Evolutionary conservation across 2,888 invertebrate genomes (phyloP).

Genomic region (Adelognathus sp.): DNA sequence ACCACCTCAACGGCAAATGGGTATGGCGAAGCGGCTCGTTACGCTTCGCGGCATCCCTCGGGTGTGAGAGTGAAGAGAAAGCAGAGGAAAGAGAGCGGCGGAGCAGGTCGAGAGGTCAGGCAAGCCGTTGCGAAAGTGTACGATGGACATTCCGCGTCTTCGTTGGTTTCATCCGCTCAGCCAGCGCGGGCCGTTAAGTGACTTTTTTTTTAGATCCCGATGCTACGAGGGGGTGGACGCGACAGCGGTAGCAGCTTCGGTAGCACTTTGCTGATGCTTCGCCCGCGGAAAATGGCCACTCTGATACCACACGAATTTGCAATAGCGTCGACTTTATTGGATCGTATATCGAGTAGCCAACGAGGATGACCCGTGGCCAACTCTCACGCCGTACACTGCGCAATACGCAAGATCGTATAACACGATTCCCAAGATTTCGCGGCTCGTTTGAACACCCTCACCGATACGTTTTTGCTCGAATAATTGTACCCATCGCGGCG

Average conservation of each 20-base stretch:
- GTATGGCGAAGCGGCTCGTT: conserved; percentile 49
- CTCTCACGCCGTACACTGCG: conserved; percentile 15
- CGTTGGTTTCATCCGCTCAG: conserved; percentile 27
- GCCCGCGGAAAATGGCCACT: conserved; percentile 48
- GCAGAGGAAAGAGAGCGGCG: conserved; percentile 27
- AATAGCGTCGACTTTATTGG: conserved; percentile 67
- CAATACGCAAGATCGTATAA: conserved; percentile 25
- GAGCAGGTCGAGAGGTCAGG: conserved; percentile 41
- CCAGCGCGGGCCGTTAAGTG: conserved; percentile 35
- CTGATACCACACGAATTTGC: conserved; percentile 67
- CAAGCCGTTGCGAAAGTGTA: conserved; percentile 8
- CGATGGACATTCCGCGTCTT: conserved; percentile 22
- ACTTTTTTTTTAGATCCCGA: conserved; percentile 33
- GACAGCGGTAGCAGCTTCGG: conserved; percentile 40
- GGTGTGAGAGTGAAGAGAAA: too few relatives aligned
- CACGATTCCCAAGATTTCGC: conserved; percentile 51
- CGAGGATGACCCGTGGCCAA: conserved; percentile 57
- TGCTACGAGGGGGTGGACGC: conserved; percentile 32
- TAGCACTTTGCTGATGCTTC: conserved; percentile 47
- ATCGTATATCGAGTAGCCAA: conserved; percentile 58
- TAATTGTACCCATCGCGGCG: conserved; percentile 16
- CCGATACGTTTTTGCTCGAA: neutral
- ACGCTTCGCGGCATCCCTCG: conserved; percentile 47
- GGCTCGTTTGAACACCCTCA: conserved; percentile 39
- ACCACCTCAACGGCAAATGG: conserved; percentile 9